These are phyloP conservation scores for Brachionus angularis DNA, from an alignment of 1,140 invertebrate genomes.

Conservation along the genomic window DNA sequence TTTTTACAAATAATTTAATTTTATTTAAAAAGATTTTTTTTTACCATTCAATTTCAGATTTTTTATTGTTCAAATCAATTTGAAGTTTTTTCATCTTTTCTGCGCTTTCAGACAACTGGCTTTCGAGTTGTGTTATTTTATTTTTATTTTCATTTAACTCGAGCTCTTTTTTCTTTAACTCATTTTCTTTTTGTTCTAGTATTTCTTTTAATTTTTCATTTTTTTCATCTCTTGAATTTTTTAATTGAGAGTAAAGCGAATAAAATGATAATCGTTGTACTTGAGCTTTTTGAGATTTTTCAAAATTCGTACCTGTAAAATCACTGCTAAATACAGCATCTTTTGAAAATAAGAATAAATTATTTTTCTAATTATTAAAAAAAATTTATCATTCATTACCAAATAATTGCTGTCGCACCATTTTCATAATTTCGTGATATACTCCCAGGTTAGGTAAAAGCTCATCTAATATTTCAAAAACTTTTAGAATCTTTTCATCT, in stretches of 20 bases:
- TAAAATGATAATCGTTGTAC: conserved; percentile 28
- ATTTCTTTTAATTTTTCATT: conserved; percentile 11
- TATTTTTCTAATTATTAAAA: background rate
- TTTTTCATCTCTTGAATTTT: conserved; percentile 16
- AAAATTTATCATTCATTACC: background rate
- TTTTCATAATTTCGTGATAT: conserved; percentile 39
- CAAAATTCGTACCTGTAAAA: background rate
- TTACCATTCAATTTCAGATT: conserved; percentile 9
- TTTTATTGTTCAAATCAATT: background rate
- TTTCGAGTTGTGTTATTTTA: background rate
- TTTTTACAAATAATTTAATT: background rate
- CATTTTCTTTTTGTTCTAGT: conserved; percentile 14
- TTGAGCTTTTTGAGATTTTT: background rate
- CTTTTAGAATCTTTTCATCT: conserved; percentile 32
- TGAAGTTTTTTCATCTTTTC: conserved; percentile 1
- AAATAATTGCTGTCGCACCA: conserved; percentile 21
- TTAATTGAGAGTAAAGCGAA: background rate
- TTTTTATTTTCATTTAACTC: background rate
- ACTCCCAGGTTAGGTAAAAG: conserved; percentile 36
- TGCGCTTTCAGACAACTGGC: no score
- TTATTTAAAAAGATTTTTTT: background rate
- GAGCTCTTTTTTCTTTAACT: background rate
- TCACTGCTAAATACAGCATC: conserved; percentile 36
- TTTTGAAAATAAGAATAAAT: background rate
- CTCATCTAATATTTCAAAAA: conserved; percentile 32